phyloP scores from a whole-genome alignment of 2,113 vertebrate genomes.

The Hydrolagus affinis region DNA sequence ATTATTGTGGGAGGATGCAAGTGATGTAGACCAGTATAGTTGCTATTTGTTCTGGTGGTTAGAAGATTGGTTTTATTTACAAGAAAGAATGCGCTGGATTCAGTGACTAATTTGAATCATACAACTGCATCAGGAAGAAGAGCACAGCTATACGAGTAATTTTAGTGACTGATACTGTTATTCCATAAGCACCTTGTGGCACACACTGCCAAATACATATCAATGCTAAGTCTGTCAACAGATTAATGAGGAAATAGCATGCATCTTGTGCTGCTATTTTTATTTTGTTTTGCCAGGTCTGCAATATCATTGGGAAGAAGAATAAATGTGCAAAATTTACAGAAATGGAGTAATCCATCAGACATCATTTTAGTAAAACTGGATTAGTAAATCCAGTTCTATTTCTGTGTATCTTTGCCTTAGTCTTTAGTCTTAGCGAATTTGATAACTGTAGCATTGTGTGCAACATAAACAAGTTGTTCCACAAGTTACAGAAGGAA shows the following conservation, averaged over 20 bases:
- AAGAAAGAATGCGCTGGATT: neutral
- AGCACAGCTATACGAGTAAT: neutral
- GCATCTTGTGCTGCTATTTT: no score
- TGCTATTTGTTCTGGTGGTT: neutral
- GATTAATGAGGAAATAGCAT: no score
- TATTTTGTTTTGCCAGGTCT: neutral
- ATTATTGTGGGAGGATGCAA: neutral
- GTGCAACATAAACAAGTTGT: neutral
- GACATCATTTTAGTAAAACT: neutral
- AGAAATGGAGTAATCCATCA: no score
- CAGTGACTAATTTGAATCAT: neutral
- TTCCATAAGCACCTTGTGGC: neutral
- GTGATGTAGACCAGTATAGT: neutral
- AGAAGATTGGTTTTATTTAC: neutral
- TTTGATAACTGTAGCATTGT: neutral
- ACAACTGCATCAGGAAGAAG: neutral
- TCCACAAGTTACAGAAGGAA: neutral
- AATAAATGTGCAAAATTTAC: neutral
- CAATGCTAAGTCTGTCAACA: neutral
- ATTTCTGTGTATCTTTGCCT: neutral
- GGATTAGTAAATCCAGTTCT: neutral
- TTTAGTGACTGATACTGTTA: neutral
- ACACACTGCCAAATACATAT: neutral
- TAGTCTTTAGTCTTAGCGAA: neutral
- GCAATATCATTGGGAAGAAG: neutral